Base-by-base conservation (phyloP, 2,113 vertebrate species). In the Apus apus region DNA sequence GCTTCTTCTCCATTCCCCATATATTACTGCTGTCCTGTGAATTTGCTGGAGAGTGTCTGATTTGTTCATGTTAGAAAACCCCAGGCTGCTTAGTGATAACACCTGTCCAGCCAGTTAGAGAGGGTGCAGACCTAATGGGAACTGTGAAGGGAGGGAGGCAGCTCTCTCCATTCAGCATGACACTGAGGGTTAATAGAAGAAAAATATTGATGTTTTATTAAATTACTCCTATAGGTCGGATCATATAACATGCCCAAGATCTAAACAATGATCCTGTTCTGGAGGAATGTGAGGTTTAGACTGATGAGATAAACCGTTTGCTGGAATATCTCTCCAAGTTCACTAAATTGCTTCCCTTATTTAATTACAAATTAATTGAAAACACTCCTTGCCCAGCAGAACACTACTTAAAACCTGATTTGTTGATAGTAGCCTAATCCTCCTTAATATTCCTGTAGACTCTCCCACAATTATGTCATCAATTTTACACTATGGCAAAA, bases 281-380 rank as follows among this genome's bases (percentile, higher is more conserved):
- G 94, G 96, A 98, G 96, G 98, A 98, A 98, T 98, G 98, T 96
- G 96, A 97, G 95, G 96, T 96, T 98, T 97, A 98, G 97, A 91
- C 97, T 93, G 97, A 98, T 98, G 98, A 98, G 98, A 98, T 98
- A 98, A 98, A 98, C 95, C 85, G 29, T 97, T 96, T 95, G 92
- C 86, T 95, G 96, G 81, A 97, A 97, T 97, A 97, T 97, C 97
- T 98, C 91, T 97, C 95, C 58, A 85, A 98, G 96, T 97, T 97
- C 94, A 90, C 95, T 91, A 97, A 98, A 98, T 98, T 98, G 96
- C 97, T 98, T 98, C 97, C 97, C 97, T 98, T 98, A 98, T 98
- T 98, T 98, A 98, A 98, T 98, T 98, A 98, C 97, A 96, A 98
- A 98, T 98, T 98, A 98, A 98, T 98, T 98, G 98, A 97, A 98